phyloP scores from a whole-genome alignment of 2,113 vertebrate genomes.

The Alligator mississippiensis region DNA sequence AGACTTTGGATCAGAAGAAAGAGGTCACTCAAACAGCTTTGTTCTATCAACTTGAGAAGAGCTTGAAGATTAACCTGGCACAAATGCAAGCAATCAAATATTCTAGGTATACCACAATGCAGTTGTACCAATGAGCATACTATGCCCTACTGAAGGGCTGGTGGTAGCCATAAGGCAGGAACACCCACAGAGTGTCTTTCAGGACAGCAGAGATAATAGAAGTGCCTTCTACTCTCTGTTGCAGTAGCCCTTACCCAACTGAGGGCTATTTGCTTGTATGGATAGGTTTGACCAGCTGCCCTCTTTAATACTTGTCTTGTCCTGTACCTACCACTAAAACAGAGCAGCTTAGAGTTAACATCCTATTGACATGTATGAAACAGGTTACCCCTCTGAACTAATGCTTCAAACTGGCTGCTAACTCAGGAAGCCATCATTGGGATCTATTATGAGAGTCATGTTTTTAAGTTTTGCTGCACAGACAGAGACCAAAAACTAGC shows the following conservation, averaged over 20 bases:
- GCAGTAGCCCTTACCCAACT: not conserved
- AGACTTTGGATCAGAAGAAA: not conserved
- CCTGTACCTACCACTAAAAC: not conserved
- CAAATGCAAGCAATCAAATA: not conserved
- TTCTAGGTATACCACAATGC: not conserved
- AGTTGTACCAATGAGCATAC: not conserved
- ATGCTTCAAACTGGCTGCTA: not conserved
- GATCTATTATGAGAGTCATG: not conserved
- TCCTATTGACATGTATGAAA: not conserved
- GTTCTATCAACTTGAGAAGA: not conserved
- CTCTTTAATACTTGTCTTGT: not conserved
- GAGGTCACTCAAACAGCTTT: not conserved
- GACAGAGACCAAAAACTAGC: not conserved
- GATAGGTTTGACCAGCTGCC: not conserved
- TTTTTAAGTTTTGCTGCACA: not conserved
- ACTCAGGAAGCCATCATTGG: not conserved
- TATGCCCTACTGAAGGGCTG: not conserved
- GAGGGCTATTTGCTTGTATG: not conserved
- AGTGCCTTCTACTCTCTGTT: not conserved
- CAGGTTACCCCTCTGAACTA: not conserved
- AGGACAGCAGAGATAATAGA: not conserved
- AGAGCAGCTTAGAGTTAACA: not conserved
- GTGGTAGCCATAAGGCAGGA: not conserved
- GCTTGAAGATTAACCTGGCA: not conserved
- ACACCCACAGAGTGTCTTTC: not conserved